Evolutionary conservation across 2,888 invertebrate genomes (phyloP).

Genomic region (Vanessa cardui): DNA sequence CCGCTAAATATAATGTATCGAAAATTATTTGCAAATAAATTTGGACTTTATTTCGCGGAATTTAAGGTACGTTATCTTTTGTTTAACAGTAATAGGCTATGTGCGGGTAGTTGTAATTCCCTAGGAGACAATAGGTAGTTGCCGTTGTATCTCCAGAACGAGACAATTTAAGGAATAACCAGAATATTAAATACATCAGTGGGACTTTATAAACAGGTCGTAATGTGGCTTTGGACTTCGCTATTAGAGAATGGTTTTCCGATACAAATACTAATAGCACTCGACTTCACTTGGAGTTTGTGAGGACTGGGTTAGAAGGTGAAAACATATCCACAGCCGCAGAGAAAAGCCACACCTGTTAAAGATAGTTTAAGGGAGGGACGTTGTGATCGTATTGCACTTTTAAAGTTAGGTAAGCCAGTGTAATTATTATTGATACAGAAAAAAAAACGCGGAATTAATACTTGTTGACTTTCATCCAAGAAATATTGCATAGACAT

Average conservation of each 20-base stretch:
- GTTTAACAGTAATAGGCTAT: conserved; percentile 55
- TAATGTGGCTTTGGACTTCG: conserved; percentile 19
- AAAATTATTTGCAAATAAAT: conserved; percentile 20
- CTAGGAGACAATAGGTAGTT: conserved; percentile 76
- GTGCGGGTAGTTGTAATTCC: conserved; percentile 72
- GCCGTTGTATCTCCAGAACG: conserved; percentile 74
- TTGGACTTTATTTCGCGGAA: conserved; percentile 29
- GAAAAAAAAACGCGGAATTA: too few species aligned
- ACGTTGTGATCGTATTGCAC: too few species aligned
- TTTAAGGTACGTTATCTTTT: conserved; percentile 45
- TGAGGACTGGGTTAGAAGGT: too few species aligned
- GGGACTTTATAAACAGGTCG: conserved; percentile 33
- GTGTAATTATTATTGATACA: too few species aligned
- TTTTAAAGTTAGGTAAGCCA: too few species aligned
- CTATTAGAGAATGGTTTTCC: conserved; percentile 5
- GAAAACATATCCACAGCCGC: too few species aligned
- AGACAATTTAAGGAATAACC: conserved; percentile 76
- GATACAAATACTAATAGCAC: not conserved
- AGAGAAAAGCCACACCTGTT: too few species aligned
- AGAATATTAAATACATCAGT: conserved; percentile 63
- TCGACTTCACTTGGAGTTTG: not conserved
- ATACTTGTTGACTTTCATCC: too few species aligned
- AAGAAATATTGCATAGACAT: too few species aligned
- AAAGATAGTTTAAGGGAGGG: too few species aligned
- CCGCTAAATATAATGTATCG: not conserved